Evolutionary conservation across 23 tunicate species (phyloP).

Genomic region (Oikopleura albicans): DNA sequence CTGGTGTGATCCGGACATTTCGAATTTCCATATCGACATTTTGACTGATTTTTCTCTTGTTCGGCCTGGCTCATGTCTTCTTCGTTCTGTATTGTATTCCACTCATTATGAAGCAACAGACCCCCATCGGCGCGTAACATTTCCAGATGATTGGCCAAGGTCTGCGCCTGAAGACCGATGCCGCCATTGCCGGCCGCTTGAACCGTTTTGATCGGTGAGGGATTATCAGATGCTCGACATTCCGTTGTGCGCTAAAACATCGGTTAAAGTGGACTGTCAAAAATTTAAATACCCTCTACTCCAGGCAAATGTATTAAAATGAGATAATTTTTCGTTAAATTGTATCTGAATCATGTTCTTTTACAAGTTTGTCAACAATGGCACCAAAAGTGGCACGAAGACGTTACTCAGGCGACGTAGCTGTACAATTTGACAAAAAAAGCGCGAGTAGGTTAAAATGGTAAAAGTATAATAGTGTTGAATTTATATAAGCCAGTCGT

Average conservation of each 20-base stretch:
- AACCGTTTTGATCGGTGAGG: not conserved
- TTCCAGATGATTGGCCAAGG: not conserved
- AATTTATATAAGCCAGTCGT: too few species aligned
- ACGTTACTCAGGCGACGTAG: too few species aligned
- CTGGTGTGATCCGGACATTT: not conserved
- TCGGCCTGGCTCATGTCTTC: not conserved
- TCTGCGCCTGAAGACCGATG: not conserved
- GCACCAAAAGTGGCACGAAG: too few species aligned
- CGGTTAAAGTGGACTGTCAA: too few species aligned
- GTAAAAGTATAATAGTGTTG: too few species aligned
- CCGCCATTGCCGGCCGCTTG: not conserved
- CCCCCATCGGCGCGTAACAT: not conserved
- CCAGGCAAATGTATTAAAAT: too few species aligned
- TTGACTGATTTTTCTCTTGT: not conserved
- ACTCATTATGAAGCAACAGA: not conserved
- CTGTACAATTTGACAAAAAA: too few species aligned
- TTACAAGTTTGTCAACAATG: too few species aligned
- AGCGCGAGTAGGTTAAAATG: too few species aligned
- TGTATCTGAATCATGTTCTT: too few species aligned
- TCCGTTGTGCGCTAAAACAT: not conserved
- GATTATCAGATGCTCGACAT: not conserved
- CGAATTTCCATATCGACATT: slow-evolving; percentile 6
- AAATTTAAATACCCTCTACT: too few species aligned
- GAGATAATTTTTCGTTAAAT: too few species aligned
- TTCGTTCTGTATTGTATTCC: not conserved